A percentile compares a stretch with the other conserved stretches of the same genome.
Conservation (phyloP, 2,113 vertebrate species). For the Ictalurus furcatus region DNA sequence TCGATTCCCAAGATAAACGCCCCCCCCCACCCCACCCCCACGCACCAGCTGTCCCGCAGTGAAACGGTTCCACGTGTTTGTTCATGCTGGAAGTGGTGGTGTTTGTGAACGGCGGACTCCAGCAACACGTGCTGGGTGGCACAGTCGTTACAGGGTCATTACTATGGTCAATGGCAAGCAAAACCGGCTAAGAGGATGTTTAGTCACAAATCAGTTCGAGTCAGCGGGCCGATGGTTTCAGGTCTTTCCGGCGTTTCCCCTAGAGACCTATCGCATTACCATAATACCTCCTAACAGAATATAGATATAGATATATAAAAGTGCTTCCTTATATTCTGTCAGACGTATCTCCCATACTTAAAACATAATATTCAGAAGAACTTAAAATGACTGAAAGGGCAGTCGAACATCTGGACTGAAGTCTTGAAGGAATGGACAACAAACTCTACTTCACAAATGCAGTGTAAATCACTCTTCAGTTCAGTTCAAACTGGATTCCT, state of each 20-base stretch:
- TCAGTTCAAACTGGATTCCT: not conserved
- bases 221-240: not conserved
- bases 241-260: not conserved
- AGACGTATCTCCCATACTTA: not conserved
- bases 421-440: not conserved
- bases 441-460: not conserved
- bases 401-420: not conserved
- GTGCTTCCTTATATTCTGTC: too few relatives aligned
- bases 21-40: not conserved
- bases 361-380: not conserved
- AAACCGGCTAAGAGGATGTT: conserved; percentile 30
- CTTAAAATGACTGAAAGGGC: too few relatives aligned
- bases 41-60: conserved; percentile 36
- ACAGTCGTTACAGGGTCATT: conserved; percentile 41
- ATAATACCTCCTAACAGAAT: not conserved
- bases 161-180: conserved; percentile 17
- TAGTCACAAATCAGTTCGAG: conserved; percentile 25
- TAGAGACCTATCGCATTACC: not conserved
- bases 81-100: conserved; percentile 58
- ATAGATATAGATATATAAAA: not conserved
- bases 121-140: conserved; percentile 53
- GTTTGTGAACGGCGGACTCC: conserved; percentile 51
- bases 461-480: not conserved
- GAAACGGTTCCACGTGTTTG: conserved; percentile 59
- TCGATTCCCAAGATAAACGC: conserved; percentile 62